These are phyloP conservation scores for Panzeria rudis DNA, from an alignment of 2,888 invertebrate genomes.

Conservation along the genomic window DNA sequence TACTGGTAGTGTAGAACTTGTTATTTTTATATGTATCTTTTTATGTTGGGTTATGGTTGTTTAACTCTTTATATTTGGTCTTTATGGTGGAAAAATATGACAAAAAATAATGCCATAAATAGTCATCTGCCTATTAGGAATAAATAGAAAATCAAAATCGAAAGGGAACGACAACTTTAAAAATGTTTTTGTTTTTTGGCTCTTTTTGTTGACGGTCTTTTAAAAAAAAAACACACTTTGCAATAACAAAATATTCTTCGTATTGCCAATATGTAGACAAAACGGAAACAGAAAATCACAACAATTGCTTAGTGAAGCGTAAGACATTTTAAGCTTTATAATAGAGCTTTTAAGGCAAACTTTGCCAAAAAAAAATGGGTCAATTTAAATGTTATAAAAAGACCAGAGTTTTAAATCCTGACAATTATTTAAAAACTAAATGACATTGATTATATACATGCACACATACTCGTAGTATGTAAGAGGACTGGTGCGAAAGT, in stretches of 20 bases:
- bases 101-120: slow-evolving; percentile 52
- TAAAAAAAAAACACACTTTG: slow-evolving; percentile 26
- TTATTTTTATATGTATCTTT: slow-evolving; percentile 20
- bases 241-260: slow-evolving; percentile 34
- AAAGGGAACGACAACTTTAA: slow-evolving; percentile 9
- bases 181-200: slow-evolving; percentile 10
- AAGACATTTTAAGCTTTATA: slow-evolving; percentile 78
- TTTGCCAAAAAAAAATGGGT: slow-evolving; percentile 1
- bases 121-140: slow-evolving; percentile 48
- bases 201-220: slow-evolving; percentile 4
- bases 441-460: neutral
- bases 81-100: slow-evolving; percentile 9
- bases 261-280: slow-evolving; percentile 47
- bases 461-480: neutral
- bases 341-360: slow-evolving; percentile 73
- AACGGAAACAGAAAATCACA: slow-evolving; percentile 73
- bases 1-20: neutral
- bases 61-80: slow-evolving; percentile 54
- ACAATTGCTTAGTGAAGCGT: slow-evolving; percentile 77
- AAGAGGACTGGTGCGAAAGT: too few species aligned
- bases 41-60: slow-evolving; percentile 45
- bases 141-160: slow-evolving; percentile 41
- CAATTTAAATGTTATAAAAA: slow-evolving; percentile 48
- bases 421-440: neutral
- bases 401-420: too few species aligned